These are phyloP conservation scores for Diadegma fenestrale DNA, from an alignment of 2,888 invertebrate genomes.

Conservation along the genomic window DNA sequence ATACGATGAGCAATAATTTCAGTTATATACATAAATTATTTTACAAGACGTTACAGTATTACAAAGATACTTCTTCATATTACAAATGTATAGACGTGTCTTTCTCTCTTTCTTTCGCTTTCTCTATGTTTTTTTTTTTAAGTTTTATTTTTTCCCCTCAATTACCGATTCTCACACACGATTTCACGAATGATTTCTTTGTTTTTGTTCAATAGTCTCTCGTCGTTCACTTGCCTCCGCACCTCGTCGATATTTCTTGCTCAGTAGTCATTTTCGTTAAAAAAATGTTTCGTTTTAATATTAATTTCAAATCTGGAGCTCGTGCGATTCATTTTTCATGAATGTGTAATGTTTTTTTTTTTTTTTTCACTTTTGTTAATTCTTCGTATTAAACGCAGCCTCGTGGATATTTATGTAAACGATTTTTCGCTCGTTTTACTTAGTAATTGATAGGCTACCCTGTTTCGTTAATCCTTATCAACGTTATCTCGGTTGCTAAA, in stretches of 20 bases:
- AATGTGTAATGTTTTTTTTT: background rate
- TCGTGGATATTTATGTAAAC: constrained; percentile 62
- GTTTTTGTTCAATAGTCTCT: constrained; percentile 1
- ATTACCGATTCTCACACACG: constrained; percentile 28
- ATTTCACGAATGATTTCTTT: constrained; percentile 22
- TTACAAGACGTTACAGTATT: constrained; percentile 81
- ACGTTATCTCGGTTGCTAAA: constrained; percentile 74
- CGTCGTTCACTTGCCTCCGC: constrained; percentile 7
- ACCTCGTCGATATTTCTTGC: constrained; percentile 1
- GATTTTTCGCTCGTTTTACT: constrained; percentile 68
- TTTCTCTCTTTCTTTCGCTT: constrained; percentile 44
- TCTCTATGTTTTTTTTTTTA: constrained; percentile 3
- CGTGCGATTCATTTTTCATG: constrained; percentile 20
- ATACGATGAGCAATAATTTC: constrained; percentile 84
- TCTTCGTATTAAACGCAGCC: constrained; percentile 64
- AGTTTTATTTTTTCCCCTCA: constrained; percentile 28
- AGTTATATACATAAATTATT: constrained; percentile 84
- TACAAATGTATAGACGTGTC: constrained; percentile 68
- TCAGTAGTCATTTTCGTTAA: background rate
- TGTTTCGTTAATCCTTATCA: constrained; percentile 83
- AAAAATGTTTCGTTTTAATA: constrained; percentile 29
- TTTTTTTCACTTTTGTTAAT: background rate
- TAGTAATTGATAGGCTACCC: constrained; percentile 84
- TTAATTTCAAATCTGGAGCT: constrained; percentile 9
- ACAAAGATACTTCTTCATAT: constrained; percentile 76